Conservation (phyloP, 1,140 invertebrate genomes). For the Semibalanus balanoides region DNA sequence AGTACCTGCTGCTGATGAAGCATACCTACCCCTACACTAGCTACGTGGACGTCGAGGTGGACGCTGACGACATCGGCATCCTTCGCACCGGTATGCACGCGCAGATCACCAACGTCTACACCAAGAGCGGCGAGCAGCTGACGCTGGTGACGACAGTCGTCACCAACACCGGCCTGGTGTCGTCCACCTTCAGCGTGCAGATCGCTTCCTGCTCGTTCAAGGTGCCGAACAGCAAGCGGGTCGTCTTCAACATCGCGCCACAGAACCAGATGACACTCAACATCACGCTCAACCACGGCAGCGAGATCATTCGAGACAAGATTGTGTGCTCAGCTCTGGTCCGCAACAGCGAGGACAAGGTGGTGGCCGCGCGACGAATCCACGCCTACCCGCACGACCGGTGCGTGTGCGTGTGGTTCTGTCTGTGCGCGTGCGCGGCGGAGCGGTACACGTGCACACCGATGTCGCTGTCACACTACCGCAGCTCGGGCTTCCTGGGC, state of each 20-base stretch:
- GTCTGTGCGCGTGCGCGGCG: conserved; percentile 30
- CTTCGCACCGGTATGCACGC: neutral
- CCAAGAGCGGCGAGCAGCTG: neutral
- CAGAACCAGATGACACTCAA: neutral
- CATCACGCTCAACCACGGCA: neutral
- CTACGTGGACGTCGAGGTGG: neutral
- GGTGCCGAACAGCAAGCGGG: neutral
- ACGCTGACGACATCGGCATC: neutral
- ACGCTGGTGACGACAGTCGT: neutral
- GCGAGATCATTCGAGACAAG: neutral
- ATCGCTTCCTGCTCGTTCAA: neutral
- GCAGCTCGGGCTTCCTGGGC: conserved; percentile 33
- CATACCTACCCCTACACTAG: neutral
- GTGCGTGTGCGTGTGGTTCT: conserved; percentile 35
- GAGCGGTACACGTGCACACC: conserved; percentile 27
- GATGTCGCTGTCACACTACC: conserved; percentile 29
- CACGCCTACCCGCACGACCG: conserved; percentile 29
- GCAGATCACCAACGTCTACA: neutral
- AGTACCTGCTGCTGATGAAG: neutral
- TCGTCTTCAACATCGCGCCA: neutral
- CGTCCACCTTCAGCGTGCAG: neutral
- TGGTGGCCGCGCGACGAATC: conserved; percentile 30
- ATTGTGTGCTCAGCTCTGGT: conserved; percentile 27
- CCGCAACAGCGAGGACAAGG: conserved; percentile 28
- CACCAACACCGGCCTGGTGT: neutral